Evolutionary conservation across 2,888 invertebrate genomes (phyloP), one percentile per base, ranked within the genome.

Genomic region (Trissoscelio sp.): DNA sequence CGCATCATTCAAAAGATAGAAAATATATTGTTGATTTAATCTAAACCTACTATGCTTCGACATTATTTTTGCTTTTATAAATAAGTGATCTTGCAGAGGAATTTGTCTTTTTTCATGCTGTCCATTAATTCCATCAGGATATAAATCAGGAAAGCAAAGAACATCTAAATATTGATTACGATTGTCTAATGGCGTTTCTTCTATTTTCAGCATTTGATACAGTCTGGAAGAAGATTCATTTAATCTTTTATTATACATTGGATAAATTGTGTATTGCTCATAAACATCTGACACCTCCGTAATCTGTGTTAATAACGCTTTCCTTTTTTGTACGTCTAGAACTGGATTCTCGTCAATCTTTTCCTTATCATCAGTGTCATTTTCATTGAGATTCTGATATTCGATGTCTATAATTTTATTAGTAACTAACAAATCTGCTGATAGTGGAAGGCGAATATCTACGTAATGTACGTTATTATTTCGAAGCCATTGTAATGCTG

Each of bases 401-500:
- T n/a, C n/a, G n/a, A n/a, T n/a, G n/a, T n/a, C n/a, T n/a, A n/a
- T n/a, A n/a, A n/a, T 4, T 24, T 3, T 24, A 4, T 3, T 3
- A 24, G 6, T 6, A 24, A 4, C 6, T 24, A 24, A 24, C 3
- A 24, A 24, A 24, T 24, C 24, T 24, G 3, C 24, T 3, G 37
- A n/a, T 37, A 9, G 31, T 31, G 31, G 31, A 7, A n/a, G n/a
- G n/a, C n/a, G n/a, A n/a, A n/a, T 9, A 9, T 48, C 55, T 22
- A 60, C 88, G 88, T 12, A 85, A 83, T n/a, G n/a, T 12, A 67
- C 79, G 83, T 89, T 88, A 62, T 85, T 84, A 9, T 7, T 14
- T 85, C 88, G 87, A 6, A 89, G 66, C 85, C 87, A 66, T 62
- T 48, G 11, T 58, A 89, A 73, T 3, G 85, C 85, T 22, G 83